phyloP scores from a whole-genome alignment of 2,797 vertebrate genomes.

The Limosa lapponica region DNA sequence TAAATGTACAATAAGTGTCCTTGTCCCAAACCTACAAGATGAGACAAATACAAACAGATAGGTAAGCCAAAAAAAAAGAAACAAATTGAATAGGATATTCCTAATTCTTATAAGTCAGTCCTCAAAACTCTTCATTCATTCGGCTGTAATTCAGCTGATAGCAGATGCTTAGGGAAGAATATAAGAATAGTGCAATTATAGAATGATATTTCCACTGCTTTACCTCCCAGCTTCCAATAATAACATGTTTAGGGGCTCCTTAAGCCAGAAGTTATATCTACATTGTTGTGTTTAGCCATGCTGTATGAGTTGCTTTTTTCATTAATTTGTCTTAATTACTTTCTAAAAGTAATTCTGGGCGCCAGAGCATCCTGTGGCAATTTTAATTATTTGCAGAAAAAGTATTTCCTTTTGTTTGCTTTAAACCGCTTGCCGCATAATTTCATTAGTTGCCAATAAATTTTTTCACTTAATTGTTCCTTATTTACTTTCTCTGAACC shows the following conservation, averaged over 20 bases:
- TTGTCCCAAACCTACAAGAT: background rate
- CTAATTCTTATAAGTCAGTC: background rate
- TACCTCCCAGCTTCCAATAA: background rate
- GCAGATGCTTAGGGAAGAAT: background rate
- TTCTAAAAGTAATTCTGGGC: background rate
- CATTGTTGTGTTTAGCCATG: background rate
- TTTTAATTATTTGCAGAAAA: slow-evolving; percentile 28
- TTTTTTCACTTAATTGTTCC: background rate
- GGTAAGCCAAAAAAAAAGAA: background rate
- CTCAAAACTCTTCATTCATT: background rate
- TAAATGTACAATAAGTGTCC: background rate
- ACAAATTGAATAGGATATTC: background rate
- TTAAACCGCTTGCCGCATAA: background rate
- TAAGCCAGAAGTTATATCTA: background rate
- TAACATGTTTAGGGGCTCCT: background rate
- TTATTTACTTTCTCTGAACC: slow-evolving; percentile 1
- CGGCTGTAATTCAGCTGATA: background rate
- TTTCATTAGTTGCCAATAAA: slow-evolving; percentile 18
- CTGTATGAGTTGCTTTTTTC: background rate
- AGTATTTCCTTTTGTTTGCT: slow-evolving; percentile 6
- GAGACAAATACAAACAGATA: background rate
- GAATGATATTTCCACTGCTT: background rate
- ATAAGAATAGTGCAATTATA: background rate
- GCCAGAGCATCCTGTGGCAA: slow-evolving; percentile 7
- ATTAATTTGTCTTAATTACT: background rate